These are phyloP conservation scores for Horisme vitalbata DNA, from an alignment of 2,888 invertebrate genomes.

Conservation along the genomic window DNA sequence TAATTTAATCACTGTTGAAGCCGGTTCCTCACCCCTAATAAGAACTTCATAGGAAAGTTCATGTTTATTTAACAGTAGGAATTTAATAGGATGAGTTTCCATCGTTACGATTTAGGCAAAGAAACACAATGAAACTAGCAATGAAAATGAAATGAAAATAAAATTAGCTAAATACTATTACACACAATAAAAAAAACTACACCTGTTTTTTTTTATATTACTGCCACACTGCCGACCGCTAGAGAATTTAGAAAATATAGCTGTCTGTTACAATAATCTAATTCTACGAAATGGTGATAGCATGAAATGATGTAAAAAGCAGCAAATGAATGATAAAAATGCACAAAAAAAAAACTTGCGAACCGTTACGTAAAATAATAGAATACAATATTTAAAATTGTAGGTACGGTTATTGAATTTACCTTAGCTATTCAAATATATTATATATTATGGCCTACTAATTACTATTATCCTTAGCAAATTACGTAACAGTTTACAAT, in stretches of 20 bases:
- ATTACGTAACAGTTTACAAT: too few species aligned
- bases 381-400: neutral
- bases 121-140: neutral
- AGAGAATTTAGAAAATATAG: neutral
- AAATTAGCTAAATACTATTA: too few species aligned
- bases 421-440: too few species aligned
- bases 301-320: neutral
- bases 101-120: neutral
- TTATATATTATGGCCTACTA: too few species aligned
- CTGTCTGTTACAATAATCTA: neutral
- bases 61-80: slow-evolving; percentile 5
- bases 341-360: neutral
- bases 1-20: neutral
- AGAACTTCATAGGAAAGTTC: slow-evolving; percentile 12
- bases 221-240: neutral
- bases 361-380: neutral
- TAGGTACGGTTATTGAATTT: too few species aligned
- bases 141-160: neutral
- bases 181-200: neutral
- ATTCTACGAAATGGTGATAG: neutral
- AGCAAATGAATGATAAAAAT: too few species aligned
- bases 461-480: too few species aligned
- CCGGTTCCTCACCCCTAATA: slow-evolving; percentile 10
- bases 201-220: neutral
- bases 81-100: slow-evolving; percentile 10